These are phyloP conservation scores for Anarsia innoxiella DNA, from an alignment of 2,888 invertebrate species.

Conservation along the genomic window DNA sequence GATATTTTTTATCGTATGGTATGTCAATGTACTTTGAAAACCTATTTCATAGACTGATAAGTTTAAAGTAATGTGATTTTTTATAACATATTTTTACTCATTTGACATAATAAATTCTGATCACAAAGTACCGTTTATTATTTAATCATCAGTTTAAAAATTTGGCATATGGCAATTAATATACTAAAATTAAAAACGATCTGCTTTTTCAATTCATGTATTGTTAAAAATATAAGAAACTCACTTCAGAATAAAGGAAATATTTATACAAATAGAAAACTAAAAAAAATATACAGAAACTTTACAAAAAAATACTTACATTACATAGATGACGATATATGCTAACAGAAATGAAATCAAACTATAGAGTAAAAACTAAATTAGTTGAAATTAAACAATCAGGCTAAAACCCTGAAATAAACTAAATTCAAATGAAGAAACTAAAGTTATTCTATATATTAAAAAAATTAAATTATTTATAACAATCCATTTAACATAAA, in stretches of 20 bases:
- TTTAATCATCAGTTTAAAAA: too few relatives aligned
- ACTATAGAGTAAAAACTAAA: slow-evolving; percentile 10
- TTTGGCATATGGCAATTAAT: too few relatives aligned
- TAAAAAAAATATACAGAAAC: slow-evolving; percentile 5
- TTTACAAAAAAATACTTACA: slow-evolving; percentile 13
- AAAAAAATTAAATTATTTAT: slow-evolving; percentile 7
- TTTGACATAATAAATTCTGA: background rate
- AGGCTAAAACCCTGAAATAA: slow-evolving; percentile 10
- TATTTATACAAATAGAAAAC: slow-evolving; percentile 4
- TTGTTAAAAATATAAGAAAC: slow-evolving; percentile 30
- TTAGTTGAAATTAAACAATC: slow-evolving; percentile 13
- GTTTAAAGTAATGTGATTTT: slow-evolving; percentile 3
- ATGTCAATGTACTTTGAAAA: too few relatives aligned
- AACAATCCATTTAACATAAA: slow-evolving; percentile 4
- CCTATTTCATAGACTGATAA: slow-evolving; percentile 10
- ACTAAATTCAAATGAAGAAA: slow-evolving; percentile 14
- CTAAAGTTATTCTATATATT: slow-evolving; percentile 14
- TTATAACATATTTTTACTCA: too few relatives aligned
- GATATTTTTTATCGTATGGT: too few relatives aligned
- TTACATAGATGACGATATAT: slow-evolving; percentile 5
- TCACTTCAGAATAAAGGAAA: slow-evolving; percentile 16
- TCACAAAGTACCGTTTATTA: background rate
- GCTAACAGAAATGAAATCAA: slow-evolving; percentile 7
- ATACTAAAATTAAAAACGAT: too few relatives aligned
- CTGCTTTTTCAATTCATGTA: slow-evolving; percentile 15